Evolutionary conservation across 2,888 invertebrate genomes (phyloP).

Genomic region (Ormyrus pomaceus): DNA sequence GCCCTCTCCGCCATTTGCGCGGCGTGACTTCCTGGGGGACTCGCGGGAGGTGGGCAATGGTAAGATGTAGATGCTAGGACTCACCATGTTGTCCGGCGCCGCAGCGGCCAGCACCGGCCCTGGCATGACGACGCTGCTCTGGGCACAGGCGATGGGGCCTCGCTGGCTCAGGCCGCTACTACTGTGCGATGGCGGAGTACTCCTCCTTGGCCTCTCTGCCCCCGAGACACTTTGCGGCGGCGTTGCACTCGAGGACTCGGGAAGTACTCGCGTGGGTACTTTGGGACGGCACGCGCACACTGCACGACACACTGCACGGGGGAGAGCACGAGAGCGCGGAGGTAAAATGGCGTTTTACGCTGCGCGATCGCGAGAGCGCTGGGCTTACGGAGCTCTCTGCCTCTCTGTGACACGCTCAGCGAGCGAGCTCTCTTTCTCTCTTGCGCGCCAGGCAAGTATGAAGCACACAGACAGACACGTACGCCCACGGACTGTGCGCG

Average conservation of each 20-base stretch:
- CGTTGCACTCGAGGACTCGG: neutral
- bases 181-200: neutral
- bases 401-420: neutral
- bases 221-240: neutral
- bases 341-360: constrained; percentile 55
- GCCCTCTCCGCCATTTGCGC: constrained; percentile 28
- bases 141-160: neutral
- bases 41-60: too few relatives aligned
- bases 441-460: neutral
- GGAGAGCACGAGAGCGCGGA: constrained; percentile 28
- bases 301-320: neutral
- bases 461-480: constrained; percentile 15
- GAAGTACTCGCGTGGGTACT: neutral
- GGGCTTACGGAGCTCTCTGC: neutral
- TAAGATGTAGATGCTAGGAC: neutral
- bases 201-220: neutral
- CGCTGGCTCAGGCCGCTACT: neutral
- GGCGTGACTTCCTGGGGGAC: too few relatives aligned
- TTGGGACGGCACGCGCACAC: constrained; percentile 15
- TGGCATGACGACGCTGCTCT: constrained; percentile 10
- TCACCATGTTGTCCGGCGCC: constrained; percentile 53
- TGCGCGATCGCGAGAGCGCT: constrained; percentile 8
- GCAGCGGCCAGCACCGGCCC: constrained; percentile 30
- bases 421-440: neutral
- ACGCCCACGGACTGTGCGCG: constrained; percentile 38